A percentile compares a stretch with the other conserved stretches of the same genome.
phyloP scores from a whole-genome alignment of 1,140 invertebrate genomes.

The Eriocheir sinensis region DNA sequence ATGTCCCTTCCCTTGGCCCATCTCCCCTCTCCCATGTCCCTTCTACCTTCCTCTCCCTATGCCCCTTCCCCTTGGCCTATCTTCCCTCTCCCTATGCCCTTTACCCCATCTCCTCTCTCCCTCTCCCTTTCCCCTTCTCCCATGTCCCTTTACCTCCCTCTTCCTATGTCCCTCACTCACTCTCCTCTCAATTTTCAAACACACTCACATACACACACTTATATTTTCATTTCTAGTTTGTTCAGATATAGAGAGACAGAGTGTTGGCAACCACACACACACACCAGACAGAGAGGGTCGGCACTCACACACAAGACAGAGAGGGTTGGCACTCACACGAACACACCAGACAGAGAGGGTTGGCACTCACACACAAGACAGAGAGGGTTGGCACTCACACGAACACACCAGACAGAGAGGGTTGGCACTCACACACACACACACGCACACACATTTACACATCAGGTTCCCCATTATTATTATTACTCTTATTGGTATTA shows the following conservation, averaged over 20 bases:
- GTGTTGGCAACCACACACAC: background rate
- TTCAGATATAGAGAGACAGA: no score
- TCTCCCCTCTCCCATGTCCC: background rate
- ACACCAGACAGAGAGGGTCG: background rate
- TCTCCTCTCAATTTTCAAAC: background rate
- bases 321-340: background rate
- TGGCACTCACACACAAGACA: background rate
- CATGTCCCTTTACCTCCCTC: no score
- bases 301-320: slow-evolving; percentile 6
- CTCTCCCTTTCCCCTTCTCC: no score
- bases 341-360: background rate
- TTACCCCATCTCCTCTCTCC: no score
- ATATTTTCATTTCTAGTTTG: no score
- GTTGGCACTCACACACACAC: background rate
- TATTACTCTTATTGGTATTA: no score
- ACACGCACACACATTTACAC: no score
- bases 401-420: no score
- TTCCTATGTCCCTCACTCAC: background rate
- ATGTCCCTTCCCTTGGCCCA: no score
- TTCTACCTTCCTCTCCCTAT: background rate
- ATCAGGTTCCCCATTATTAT: no score
- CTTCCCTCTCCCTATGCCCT: no score
- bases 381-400: background rate
- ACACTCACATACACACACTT: background rate
- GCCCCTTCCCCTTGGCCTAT: background rate